Evolutionary conservation across 1,140 invertebrate genomes (phyloP).

Genomic region (Condylostylus longicornis): DNA sequence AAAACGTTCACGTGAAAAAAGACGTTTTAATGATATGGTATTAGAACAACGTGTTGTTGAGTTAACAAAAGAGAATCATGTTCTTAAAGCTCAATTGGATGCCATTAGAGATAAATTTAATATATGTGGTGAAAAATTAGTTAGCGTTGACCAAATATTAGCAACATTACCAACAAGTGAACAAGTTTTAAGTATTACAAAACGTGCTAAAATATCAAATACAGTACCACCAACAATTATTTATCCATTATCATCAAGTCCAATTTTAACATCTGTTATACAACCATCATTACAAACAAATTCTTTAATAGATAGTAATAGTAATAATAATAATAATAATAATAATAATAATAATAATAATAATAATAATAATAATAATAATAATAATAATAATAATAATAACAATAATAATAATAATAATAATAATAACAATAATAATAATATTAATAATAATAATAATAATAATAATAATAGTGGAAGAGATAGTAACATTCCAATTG

Average conservation of each 20-base stretch:
- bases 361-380: too few species aligned
- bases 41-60: slow-evolving; percentile 86
- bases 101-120: slow-evolving; percentile 89
- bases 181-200: slow-evolving; percentile 64
- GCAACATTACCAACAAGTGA: slow-evolving; percentile 67
- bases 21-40: slow-evolving; percentile 93
- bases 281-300: too few species aligned
- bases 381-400: too few species aligned
- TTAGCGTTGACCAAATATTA: slow-evolving; percentile 75
- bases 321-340: too few species aligned
- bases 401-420: too few species aligned
- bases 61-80: slow-evolving; percentile 86
- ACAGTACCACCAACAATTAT: slow-evolving; percentile 32
- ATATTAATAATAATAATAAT: too few species aligned
- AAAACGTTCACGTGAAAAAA: slow-evolving; percentile 84
- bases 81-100: slow-evolving; percentile 79
- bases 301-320: too few species aligned
- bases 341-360: too few species aligned
- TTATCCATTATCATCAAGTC: slow-evolving; percentile 43
- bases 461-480: too few species aligned
- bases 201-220: slow-evolving; percentile 52
- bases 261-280: slow-evolving; percentile 50
- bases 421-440: too few species aligned
- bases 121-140: slow-evolving; percentile 68
- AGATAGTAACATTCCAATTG: too few species aligned